Conservation (phyloP, 2,797 vertebrate species). For the Caiman crocodilus region DNA sequence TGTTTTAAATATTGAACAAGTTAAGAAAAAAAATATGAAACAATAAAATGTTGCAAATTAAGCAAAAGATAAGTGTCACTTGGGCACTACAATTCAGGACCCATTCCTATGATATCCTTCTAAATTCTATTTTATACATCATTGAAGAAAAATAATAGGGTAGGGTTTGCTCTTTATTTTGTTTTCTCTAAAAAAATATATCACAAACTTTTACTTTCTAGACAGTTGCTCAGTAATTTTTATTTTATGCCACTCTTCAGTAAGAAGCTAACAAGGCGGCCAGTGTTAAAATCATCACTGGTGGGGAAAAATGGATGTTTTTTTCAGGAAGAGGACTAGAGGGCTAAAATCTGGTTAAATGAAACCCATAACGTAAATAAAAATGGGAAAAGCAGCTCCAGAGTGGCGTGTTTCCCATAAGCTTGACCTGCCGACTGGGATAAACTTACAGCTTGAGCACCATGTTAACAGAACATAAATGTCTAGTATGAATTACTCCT, state of each 20-base stretch:
- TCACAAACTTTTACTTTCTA: background rate
- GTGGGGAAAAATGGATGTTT: background rate
- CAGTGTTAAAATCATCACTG: background rate
- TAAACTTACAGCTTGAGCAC: background rate
- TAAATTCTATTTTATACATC: background rate
- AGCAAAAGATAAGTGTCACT: background rate
- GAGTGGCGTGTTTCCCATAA: background rate
- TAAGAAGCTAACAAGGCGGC: background rate
- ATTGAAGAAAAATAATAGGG: background rate
- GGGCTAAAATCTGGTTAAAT: background rate
- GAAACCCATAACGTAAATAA: background rate
- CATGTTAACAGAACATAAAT: background rate
- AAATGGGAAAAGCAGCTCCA: background rate
- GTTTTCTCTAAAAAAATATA: background rate
- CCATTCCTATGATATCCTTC: background rate
- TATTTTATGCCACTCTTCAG: background rate
- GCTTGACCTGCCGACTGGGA: background rate
- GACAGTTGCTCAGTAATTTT: background rate
- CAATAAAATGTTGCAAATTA: background rate
- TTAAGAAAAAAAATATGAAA: background rate
- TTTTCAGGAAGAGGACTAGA: background rate
- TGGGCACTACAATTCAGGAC: background rate
- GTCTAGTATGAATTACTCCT: background rate
- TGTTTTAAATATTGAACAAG: background rate
- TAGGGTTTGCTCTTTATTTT: background rate